Evolutionary conservation across 2,797 vertebrate genomes (phyloP).

Genomic region (Melopsittacus undulatus): DNA sequence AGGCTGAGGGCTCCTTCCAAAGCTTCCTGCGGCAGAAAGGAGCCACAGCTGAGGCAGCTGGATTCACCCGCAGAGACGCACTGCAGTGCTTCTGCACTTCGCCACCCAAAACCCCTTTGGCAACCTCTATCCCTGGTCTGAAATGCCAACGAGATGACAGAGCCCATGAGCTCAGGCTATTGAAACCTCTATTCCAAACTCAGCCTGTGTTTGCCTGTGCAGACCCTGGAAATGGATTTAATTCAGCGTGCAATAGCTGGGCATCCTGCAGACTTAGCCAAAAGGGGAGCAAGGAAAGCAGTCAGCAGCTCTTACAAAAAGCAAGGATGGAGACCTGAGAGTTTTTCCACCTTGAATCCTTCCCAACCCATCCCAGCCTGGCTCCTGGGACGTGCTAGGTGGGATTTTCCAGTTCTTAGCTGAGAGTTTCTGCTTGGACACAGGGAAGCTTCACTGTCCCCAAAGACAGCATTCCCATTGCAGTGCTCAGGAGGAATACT

Average conservation of each 20-base stretch:
- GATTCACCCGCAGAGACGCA: neutral
- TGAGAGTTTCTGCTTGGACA: neutral
- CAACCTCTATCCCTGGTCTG: neutral
- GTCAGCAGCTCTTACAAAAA: neutral
- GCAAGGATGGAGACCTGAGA: too few relatives aligned
- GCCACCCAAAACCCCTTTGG: neutral
- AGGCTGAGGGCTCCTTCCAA: conserved; percentile 88
- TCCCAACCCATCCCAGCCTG: neutral
- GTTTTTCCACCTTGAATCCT: neutral
- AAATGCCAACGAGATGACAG: neutral
- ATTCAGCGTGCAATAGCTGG: neutral
- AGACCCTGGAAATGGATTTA: neutral
- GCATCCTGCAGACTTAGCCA: neutral
- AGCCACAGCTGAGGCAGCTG: neutral
- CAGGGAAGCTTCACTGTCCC: neutral
- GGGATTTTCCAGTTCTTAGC: neutral
- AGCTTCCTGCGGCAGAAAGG: conserved; percentile 71
- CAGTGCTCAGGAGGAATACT: neutral
- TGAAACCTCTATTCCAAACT: neutral
- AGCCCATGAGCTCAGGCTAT: neutral
- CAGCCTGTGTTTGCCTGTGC: neutral
- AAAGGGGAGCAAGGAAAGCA: neutral
- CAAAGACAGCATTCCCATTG: neutral
- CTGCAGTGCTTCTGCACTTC: neutral
- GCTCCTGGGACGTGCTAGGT: neutral